Evolutionary conservation across 2,797 vertebrate species (phyloP).

Genomic region (Danio tinwini): DNA sequence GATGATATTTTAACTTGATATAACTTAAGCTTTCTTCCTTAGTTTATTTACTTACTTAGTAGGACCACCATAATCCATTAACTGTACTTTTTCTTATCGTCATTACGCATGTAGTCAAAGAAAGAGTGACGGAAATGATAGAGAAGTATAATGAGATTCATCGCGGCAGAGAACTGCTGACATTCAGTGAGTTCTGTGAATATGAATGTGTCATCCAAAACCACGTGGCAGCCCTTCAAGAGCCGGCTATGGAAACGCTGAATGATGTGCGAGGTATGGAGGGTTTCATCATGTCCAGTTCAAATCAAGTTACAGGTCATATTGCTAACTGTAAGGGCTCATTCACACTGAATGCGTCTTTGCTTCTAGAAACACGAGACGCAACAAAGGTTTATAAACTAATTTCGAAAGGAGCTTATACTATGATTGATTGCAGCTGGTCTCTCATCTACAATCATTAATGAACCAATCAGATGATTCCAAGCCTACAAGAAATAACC

Average conservation of each 20-base stretch:
- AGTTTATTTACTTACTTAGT: too few relatives aligned
- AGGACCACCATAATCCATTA: background rate
- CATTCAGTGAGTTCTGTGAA: constrained; percentile 24
- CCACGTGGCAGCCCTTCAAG: constrained; percentile 39
- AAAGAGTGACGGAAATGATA: constrained; percentile 25
- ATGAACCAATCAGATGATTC: too few relatives aligned
- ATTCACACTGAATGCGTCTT: too few relatives aligned
- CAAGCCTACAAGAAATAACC: too few relatives aligned
- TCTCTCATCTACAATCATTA: too few relatives aligned
- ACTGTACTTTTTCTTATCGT: background rate
- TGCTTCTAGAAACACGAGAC: too few relatives aligned
- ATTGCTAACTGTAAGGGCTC: too few relatives aligned
- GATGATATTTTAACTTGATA: background rate
- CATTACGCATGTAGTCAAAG: constrained; percentile 27
- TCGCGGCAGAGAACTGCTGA: constrained; percentile 45
- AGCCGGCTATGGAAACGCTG: constrained; percentile 35
- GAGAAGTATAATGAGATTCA: constrained; percentile 32
- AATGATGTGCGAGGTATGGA: constrained; percentile 23
- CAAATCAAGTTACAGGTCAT: too few relatives aligned
- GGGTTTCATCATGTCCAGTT: background rate
- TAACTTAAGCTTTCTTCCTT: background rate
- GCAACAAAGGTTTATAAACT: background rate
- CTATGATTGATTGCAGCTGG: too few relatives aligned
- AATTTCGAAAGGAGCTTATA: background rate
- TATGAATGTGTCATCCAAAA: constrained; percentile 25